These are phyloP conservation scores for Neoniphon sammara DNA, from an alignment of 2,797 vertebrate species.

Conservation along the genomic window DNA sequence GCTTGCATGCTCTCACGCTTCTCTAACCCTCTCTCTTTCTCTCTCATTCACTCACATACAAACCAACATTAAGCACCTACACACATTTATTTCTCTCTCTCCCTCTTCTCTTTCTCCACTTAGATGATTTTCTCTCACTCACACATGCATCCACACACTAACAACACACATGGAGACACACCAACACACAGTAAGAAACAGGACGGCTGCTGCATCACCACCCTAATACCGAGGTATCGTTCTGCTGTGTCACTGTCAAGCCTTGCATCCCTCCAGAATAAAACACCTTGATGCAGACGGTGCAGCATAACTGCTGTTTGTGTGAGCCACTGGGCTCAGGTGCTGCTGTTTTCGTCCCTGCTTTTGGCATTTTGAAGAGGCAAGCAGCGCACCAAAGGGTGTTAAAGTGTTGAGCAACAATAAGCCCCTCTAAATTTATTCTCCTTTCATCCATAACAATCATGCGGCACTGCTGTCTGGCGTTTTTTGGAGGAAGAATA, in stretches of 20 bases:
- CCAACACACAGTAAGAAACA: neutral
- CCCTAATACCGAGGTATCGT: constrained; percentile 9
- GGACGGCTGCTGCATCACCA: constrained; percentile 4
- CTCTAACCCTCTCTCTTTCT: too few species aligned
- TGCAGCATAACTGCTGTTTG: constrained; percentile 19
- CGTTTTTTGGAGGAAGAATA: constrained; percentile 7
- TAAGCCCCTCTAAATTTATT: constrained; percentile 22
- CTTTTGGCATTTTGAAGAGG: constrained; percentile 22
- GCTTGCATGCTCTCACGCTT: neutral
- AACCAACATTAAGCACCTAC: constrained; percentile 6
- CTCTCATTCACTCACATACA: neutral
- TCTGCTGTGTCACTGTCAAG: constrained; percentile 36
- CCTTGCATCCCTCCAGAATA: neutral
- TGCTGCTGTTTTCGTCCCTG: constrained; percentile 31
- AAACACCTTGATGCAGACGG: constrained; percentile 12
- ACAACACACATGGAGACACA: neutral
- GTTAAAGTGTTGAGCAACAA: constrained; percentile 28
- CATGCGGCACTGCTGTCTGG: neutral
- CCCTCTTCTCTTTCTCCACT: neutral
- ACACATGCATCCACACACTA: neutral
- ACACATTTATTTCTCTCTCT: too few species aligned
- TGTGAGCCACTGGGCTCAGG: constrained; percentile 14
- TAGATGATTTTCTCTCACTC: neutral
- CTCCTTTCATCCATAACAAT: constrained; percentile 22
- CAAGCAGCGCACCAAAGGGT: neutral